Evolutionary conservation across 1,140 invertebrate species (phyloP).

Genomic region (Radopholus similis): DNA sequence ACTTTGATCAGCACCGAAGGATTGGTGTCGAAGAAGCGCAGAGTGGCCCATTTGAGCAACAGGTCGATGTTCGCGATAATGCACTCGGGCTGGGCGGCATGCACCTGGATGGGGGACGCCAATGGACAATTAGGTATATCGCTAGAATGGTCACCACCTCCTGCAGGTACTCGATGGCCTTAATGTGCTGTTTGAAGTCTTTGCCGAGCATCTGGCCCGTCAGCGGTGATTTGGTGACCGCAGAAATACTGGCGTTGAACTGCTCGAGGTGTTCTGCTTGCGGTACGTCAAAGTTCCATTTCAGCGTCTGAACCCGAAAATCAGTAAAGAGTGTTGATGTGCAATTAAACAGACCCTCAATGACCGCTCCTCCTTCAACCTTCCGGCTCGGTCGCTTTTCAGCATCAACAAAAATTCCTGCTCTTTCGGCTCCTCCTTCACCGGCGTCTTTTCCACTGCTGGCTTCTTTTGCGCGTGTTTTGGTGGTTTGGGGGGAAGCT

Average conservation of each 20-base stretch:
- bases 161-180: constrained; percentile 82
- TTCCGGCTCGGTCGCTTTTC: constrained; percentile 17
- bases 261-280: constrained; percentile 87
- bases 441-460: background rate
- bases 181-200: constrained; percentile 92
- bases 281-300: constrained; percentile 88
- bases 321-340: background rate
- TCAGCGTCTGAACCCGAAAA: constrained; percentile 66
- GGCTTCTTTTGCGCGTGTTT: background rate
- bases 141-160: constrained; percentile 65
- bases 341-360: constrained; percentile 23
- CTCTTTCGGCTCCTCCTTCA: background rate
- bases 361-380: constrained; percentile 31
- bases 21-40: constrained; percentile 96
- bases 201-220: constrained; percentile 86
- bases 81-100: constrained; percentile 72
- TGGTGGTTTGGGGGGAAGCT: background rate
- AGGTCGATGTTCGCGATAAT: constrained; percentile 86
- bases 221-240: constrained; percentile 66
- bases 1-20: constrained; percentile 90
- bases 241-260: constrained; percentile 82
- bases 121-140: constrained; percentile 13
- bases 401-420: constrained; percentile 1
- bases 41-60: constrained; percentile 88
- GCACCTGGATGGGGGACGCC: constrained; percentile 64